Evolutionary conservation across 2,797 vertebrate species (phyloP), one percentile per base, ranked within the genome.

Genomic region (Chloroceryle inda): DNA sequence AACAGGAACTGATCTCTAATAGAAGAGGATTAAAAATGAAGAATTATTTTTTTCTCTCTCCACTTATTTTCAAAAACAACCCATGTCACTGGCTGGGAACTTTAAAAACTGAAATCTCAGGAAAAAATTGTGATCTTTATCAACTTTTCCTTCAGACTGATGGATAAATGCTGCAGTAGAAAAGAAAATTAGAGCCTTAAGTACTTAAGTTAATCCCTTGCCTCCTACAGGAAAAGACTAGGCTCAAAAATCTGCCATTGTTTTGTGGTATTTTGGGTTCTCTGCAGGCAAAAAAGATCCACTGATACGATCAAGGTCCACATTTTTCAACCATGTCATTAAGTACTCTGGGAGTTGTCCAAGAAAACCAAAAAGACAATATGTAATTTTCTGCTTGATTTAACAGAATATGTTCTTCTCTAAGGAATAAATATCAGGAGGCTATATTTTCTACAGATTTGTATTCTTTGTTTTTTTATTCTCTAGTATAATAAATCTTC

Each of bases 281-380:
- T 95, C 76, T 86, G 45, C 45, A 90, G 61, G 66, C 69, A 90
- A 62, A 83, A 38, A 89, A 89, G 12, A 55, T 85, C 69, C 66
- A 86, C 66, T 86, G 91, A 92, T 93, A 82, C 0, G 2, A 96
- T 91, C 83, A 84, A 96, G 93, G 91, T 50, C 62, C 55, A 73
- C 62, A n/a, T 84, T 96, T 94, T 93, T 92, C 86, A 94, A 55
- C 76, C 42, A 58, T 88, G 64, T 88, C 85, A 84, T 92, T 94
- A 95, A 90, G 69, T 78, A 50, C 53, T 78, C 73, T 95, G 93
- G 88, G 79, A 94, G 26, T 38, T 88, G 69, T 94, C 82, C 88
- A 94, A 92, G 69, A 83, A 91, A 95, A 89, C 82, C 40, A 77
- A 78, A 72, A 94, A 93, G 95, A 96, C 94, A 96, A 94, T 95